These are phyloP conservation scores for Melinopterus prodromus DNA, from an alignment of 2,888 invertebrate genomes.

Conservation along the genomic window DNA sequence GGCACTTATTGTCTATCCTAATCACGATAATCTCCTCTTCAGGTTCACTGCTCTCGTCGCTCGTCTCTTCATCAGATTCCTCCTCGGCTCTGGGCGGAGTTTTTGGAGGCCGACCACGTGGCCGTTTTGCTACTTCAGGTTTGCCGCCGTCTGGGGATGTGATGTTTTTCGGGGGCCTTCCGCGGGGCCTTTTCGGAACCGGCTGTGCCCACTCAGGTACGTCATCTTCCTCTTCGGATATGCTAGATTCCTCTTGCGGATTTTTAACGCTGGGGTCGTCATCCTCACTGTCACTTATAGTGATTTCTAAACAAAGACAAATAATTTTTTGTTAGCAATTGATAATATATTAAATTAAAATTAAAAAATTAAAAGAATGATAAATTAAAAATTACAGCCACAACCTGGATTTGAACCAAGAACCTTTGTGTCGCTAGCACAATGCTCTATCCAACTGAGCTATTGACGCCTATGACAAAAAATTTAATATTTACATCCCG, in stretches of 20 bases:
- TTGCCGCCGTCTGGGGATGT: neutral
- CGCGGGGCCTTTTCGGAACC: slow-evolving; percentile 31
- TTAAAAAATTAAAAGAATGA: too few species aligned
- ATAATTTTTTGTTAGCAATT: too few species aligned
- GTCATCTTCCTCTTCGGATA: slow-evolving; percentile 31
- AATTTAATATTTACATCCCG: too few species aligned
- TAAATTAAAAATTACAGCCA: too few species aligned
- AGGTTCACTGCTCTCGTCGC: slow-evolving; percentile 30
- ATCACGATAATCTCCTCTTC: slow-evolving; percentile 37
- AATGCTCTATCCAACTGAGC: too few species aligned
- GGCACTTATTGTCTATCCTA: slow-evolving; percentile 51
- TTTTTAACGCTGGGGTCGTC: slow-evolving; percentile 29
- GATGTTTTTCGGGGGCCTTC: slow-evolving; percentile 32
- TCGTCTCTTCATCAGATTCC: neutral
- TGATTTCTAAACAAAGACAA: slow-evolving; percentile 38
- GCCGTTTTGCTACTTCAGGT: slow-evolving; percentile 38
- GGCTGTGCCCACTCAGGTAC: slow-evolving; percentile 43
- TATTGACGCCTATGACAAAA: too few species aligned
- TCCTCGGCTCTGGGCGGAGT: slow-evolving; percentile 7
- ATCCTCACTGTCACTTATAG: slow-evolving; percentile 48
- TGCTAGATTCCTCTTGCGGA: neutral
- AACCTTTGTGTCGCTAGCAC: too few species aligned
- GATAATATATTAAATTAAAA: too few species aligned
- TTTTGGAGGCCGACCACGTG: slow-evolving; percentile 49
- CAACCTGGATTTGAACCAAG: too few species aligned